Evolutionary conservation across 2,797 vertebrate genomes (phyloP), one percentile per base, ranked within the genome.

Genomic region (Intellagama lesueurii): DNA sequence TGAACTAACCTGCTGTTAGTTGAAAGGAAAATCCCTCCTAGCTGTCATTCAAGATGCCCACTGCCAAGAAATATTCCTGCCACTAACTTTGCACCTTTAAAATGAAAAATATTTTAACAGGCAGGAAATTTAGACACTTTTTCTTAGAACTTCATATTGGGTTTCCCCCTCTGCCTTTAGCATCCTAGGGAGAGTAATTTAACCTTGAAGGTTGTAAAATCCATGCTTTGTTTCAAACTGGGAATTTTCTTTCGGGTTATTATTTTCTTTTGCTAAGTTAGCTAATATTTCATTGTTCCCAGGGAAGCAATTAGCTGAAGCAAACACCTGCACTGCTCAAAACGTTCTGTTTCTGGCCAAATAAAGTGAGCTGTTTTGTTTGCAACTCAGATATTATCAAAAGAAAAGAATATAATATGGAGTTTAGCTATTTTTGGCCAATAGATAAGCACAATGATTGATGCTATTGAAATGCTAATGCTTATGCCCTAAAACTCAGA

Each of bases 71-170:
- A 72, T 56, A 56, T 52, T 81, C 68, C 81, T 56, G 47, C 80
- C 81, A 84, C 78, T 73, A 81, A 60, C 44, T 78, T 88, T 88
- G 66, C 73, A 88, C 73, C 60, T 78, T 83, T 83, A 22, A 84
- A 83, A 78, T 88, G 81, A 88, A 81, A 88, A 77, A 52, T 88
- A 83, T 70, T 69, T 77, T 78, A 68, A 87, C 83, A 90, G 90
- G 95, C 93, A 95, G 95, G 94, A 97, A 96, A 96, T 96, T 95
- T 94, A 94, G 94, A 95, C 88, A 88, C 78, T 90, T 95, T 93
- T 96, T 95, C 91, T 93, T 95, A 90, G 49, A 66, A 86, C 73
- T 90, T 93, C 91, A 90, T 91, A 94, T 93, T 92, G 35, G 35
- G 52, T 64, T 49, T n/a, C 30, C 30, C 70, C 83, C 4, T 30